Evolutionary conservation across 53 echinoderm and acorn worm species (phyloP).

Genomic region (Holothuria scabra): DNA sequence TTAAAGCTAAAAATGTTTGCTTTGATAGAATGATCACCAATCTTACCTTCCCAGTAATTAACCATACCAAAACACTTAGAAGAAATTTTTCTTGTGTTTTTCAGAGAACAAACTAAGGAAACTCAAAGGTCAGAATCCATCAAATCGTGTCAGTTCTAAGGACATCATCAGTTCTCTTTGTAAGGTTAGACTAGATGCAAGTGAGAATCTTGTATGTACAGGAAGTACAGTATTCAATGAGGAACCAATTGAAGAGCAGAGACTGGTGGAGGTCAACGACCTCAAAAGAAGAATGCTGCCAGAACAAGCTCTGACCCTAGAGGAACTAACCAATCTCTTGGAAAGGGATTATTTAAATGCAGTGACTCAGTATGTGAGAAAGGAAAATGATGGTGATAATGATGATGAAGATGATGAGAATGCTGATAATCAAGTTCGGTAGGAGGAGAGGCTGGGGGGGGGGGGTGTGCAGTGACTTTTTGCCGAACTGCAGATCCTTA

Average conservation of each 20-base stretch:
- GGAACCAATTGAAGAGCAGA: slow-evolving; percentile 38
- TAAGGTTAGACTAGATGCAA: slow-evolving; percentile 56
- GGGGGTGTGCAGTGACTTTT: no score
- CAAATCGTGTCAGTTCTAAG: slow-evolving; percentile 51
- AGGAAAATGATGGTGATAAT: slow-evolving; percentile 40
- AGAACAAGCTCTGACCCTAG: slow-evolving; percentile 84
- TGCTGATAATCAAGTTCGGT: background rate
- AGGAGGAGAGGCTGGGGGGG: no score
- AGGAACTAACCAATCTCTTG: slow-evolving; percentile 77
- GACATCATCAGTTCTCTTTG: slow-evolving; percentile 65
- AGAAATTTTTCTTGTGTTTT: background rate
- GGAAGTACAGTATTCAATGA: slow-evolving; percentile 3
- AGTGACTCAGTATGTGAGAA: slow-evolving; percentile 46
- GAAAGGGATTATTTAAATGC: slow-evolving; percentile 80
- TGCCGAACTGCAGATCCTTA: no score
- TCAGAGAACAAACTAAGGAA: slow-evolving; percentile 79
- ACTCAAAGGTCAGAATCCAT: slow-evolving; percentile 63
- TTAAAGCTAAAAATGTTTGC: no score
- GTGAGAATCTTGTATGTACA: slow-evolving; percentile 28
- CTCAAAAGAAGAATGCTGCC: slow-evolving; percentile 89
- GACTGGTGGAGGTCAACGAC: slow-evolving; percentile 56
- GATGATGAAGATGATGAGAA: slow-evolving; percentile 8
- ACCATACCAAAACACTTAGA: no score
- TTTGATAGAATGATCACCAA: no score
- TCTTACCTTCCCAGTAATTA: no score